Conservation (phyloP, 2,113 vertebrate genomes). For the Hippocampus mohnikei region DNA sequence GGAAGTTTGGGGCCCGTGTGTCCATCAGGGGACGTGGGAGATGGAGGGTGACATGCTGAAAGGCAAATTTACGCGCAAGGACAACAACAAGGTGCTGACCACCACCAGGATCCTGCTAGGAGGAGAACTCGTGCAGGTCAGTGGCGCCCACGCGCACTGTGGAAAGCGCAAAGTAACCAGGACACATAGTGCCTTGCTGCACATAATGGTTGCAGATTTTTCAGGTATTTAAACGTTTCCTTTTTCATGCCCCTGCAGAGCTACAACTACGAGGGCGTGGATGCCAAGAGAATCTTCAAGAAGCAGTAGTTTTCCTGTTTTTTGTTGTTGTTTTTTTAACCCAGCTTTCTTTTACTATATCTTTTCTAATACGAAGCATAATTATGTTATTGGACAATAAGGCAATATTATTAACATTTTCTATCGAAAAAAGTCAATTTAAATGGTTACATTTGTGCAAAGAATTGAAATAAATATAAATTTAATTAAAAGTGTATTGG, state of each 20-base stretch:
- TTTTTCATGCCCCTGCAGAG: constrained; percentile 61
- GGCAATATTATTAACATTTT: neutral
- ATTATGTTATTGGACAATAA: neutral
- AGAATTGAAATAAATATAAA: neutral
- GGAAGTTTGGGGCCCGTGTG: neutral
- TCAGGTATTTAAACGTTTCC: neutral
- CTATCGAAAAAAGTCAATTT: neutral
- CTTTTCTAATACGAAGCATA: neutral
- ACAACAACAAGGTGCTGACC: constrained; percentile 80
- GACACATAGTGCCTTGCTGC: neutral
- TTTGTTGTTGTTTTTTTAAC: constrained; percentile 25
- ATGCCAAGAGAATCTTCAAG: constrained; percentile 89
- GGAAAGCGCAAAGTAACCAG: neutral
- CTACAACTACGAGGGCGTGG: constrained; percentile 83
- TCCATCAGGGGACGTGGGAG: constrained; percentile 78
- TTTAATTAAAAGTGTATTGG: neutral
- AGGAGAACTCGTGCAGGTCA: constrained; percentile 83
- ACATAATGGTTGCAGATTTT: neutral
- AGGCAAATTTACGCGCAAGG: constrained; percentile 79
- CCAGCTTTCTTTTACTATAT: neutral
- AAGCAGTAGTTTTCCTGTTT: constrained; percentile 68
- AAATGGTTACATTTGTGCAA: neutral
- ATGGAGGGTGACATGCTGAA: constrained; percentile 75
- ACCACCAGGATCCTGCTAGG: constrained; percentile 71
- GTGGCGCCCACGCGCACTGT: constrained; percentile 17